Conservation (phyloP, 2,797 vertebrate genomes). For the Erithacus rubecula region DNA sequence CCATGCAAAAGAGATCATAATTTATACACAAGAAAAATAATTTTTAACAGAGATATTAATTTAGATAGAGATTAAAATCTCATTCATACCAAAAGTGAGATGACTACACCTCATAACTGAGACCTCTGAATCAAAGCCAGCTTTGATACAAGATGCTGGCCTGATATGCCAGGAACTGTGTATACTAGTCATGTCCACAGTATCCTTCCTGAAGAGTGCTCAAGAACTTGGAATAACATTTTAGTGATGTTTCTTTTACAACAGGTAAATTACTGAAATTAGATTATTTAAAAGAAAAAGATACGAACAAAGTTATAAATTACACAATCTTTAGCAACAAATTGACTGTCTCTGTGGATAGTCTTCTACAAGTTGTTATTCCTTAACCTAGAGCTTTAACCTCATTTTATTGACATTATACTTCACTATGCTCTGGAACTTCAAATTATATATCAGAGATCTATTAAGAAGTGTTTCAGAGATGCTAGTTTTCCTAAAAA, state of each 20-base stretch:
- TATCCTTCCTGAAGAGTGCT: not conserved
- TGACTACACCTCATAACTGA: not conserved
- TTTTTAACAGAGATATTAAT: not conserved
- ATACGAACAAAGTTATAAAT: not conserved
- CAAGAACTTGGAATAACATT: not conserved
- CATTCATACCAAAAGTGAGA: not conserved
- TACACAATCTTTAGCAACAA: not conserved
- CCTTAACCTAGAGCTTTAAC: not conserved
- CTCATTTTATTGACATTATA: not conserved
- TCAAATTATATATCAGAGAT: not conserved
- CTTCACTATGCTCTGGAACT: not conserved
- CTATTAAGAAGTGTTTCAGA: not conserved
- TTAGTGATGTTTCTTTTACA: not conserved
- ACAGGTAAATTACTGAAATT: fast-evolving
- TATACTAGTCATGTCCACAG: not conserved
- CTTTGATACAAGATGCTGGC: not conserved
- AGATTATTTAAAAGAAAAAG: not conserved
- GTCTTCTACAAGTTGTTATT: not conserved
- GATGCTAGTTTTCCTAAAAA: not conserved
- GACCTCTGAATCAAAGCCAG: not conserved
- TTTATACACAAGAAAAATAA: not conserved
- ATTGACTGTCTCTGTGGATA: not conserved
- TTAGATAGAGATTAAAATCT: not conserved
- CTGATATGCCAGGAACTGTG: not conserved
- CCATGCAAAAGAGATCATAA: not conserved